phyloP scores from a whole-genome alignment of 2,113 vertebrate genomes.

The Semnornis frantzii region DNA sequence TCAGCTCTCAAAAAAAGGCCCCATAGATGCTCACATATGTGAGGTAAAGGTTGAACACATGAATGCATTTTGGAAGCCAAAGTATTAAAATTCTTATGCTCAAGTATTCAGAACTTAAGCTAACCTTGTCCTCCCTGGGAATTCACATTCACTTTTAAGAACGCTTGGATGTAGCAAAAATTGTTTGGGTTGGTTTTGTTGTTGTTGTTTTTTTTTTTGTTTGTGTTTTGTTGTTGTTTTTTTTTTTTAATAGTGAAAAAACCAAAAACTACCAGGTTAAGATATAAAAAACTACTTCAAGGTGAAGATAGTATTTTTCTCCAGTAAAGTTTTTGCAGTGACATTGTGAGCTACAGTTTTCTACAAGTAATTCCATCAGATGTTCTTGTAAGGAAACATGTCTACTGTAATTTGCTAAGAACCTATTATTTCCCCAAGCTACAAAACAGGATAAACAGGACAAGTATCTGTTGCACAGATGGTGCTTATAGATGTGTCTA shows the following conservation, averaged over 20 bases:
- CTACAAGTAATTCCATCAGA: background rate
- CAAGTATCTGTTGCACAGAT: rapidly evolving
- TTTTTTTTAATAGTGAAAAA: background rate
- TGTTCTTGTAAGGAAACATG: background rate
- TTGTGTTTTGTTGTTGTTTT: no score
- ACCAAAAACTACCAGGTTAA: background rate
- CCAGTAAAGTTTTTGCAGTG: background rate
- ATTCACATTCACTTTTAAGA: background rate
- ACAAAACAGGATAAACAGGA: background rate
- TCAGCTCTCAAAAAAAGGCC: background rate
- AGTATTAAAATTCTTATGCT: background rate
- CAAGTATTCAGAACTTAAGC: background rate
- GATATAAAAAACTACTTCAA: background rate
- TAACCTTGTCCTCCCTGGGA: background rate
- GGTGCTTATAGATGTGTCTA: rapidly evolving
- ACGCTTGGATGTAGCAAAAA: background rate
- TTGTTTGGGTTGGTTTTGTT: rapidly evolving
- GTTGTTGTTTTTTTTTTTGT: background rate
- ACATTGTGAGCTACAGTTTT: background rate
- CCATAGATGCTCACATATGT: background rate
- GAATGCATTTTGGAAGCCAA: background rate
- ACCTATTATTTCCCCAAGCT: background rate
- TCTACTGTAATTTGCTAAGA: background rate
- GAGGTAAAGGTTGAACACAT: background rate
- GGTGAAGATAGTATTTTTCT: background rate